Conservation (phyloP, 2,113 vertebrate species). For the Phalacrocorax carbo region DNA sequence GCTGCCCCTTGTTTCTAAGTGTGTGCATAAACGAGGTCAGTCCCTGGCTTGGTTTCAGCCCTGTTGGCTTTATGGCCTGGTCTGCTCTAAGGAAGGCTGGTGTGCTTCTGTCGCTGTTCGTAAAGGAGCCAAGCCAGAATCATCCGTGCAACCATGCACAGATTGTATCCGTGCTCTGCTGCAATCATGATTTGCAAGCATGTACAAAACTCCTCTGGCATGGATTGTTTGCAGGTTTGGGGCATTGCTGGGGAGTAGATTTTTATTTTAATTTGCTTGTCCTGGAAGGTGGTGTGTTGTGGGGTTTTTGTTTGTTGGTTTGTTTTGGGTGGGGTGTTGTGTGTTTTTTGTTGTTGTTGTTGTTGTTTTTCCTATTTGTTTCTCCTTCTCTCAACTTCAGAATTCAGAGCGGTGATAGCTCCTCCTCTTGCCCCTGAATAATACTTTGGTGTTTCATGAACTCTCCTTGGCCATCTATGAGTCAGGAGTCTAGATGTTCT, state of each 20-base stretch:
- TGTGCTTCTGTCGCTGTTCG: fast-evolving
- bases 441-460: neutral
- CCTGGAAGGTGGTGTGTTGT: neutral
- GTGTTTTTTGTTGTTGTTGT: neutral
- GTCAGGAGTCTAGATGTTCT: neutral
- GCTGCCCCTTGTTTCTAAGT: neutral
- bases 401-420: neutral
- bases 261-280: neutral
- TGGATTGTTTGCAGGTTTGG: neutral
- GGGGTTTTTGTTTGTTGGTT: neutral
- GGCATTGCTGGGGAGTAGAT: neutral
- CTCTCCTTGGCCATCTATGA: neutral
- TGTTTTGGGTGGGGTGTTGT: neutral
- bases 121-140: neutral
- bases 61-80: neutral
- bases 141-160: no score
- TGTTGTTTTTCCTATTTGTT: neutral
- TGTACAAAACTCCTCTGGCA: neutral
- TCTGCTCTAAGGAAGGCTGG: neutral
- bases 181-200: neutral
- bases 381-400: neutral
- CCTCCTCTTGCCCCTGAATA: neutral
- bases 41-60: neutral
- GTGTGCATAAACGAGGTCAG: neutral
- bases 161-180: neutral